Percentiles rank a stretch among this genome's conserved stretches.
Conservation (phyloP, 2,888 invertebrate species). For the Tryphoninae sp. region DNA sequence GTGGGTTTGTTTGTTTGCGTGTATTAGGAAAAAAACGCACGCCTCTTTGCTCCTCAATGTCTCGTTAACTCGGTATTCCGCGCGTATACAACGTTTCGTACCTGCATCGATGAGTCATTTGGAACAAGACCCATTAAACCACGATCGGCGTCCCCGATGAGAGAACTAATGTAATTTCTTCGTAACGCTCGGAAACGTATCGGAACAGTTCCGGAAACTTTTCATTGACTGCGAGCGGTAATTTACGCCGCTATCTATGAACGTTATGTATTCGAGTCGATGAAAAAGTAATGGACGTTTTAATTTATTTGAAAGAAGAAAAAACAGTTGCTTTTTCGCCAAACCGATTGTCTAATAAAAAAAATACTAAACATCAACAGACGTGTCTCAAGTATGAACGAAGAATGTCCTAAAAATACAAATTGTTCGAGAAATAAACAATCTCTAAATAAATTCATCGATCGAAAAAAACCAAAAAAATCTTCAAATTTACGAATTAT, state of each 20-base stretch:
- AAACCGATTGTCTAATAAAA: no score
- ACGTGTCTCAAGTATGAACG: no score
- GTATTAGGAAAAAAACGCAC: slow-evolving; percentile 19
- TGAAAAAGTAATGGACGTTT: no score
- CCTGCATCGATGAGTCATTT: slow-evolving; percentile 53
- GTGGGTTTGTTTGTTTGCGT: neutral
- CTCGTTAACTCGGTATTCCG: slow-evolving; percentile 51
- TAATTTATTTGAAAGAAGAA: no score
- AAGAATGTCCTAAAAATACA: no score
- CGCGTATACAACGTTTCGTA: slow-evolving; percentile 22
- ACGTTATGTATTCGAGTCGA: neutral
- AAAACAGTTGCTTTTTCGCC: no score
- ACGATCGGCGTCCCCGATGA: slow-evolving; percentile 31
- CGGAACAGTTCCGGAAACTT: slow-evolving; percentile 19
- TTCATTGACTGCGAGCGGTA: neutral
- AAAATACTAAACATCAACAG: no score
- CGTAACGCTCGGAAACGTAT: slow-evolving; percentile 22
- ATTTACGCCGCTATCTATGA: neutral
- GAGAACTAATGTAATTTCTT: slow-evolving; percentile 31
- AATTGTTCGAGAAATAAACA: no score
- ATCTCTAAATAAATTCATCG: no score
- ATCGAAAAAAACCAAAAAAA: no score
- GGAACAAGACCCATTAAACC: slow-evolving; percentile 50
- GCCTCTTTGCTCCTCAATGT: slow-evolving; percentile 33
- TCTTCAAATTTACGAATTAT: no score